Base-by-base conservation (phyloP, 2,113 vertebrate species). In the Variabilichromis moorii region DNA sequence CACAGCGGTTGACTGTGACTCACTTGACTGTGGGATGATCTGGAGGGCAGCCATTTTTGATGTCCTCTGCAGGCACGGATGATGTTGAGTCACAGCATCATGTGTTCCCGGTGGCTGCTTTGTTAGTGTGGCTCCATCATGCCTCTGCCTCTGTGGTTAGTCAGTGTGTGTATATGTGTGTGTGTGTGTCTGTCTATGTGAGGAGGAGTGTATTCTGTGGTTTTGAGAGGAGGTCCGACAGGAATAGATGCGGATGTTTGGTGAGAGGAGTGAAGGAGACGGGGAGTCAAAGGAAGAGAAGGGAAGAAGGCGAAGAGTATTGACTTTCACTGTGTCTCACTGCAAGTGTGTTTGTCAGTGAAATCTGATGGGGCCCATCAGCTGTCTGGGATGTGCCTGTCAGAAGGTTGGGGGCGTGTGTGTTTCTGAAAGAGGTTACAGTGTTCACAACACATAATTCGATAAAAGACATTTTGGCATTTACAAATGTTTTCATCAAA, bases 311-410 rank as follows among this genome's bases (percentile, higher is more conserved):
- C 24, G 7, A 86, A 87, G 86, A 87, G 95, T 98, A 97, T 98
- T 98, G 97, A 97, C 97, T 97, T 98, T 97, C 97, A 96, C 97
- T 97, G 93, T 93, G 96, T 98, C 96, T 96, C 97, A 97, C 96
- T 97, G 96, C 93, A 95, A 96, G 98, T 97, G 97, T 97, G 95
- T 98, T 97, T 97, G 97, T 97, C 96, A 96, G 97, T 97, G 97
- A 97, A 98, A 98, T 96, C 96, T 35, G 97, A 97, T 93, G 90
- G 63, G 45, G 94, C 96, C 96, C 97, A 97, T 98, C 97, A 97
- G 96, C 97, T 97, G 97, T 98, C 96, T 94, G 96, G 96, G 95
- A 96, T 94, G 88, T 55, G 95, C 94, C 95, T 96, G 94, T 96
- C 96, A 92, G 86, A 88, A 57, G 63, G 50, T 54, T 82, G 91